Percentiles rank a stretch among this genome's conserved stretches.
phyloP scores from a whole-genome alignment of 2,888 invertebrate species.

The Escarpia spicata region DNA sequence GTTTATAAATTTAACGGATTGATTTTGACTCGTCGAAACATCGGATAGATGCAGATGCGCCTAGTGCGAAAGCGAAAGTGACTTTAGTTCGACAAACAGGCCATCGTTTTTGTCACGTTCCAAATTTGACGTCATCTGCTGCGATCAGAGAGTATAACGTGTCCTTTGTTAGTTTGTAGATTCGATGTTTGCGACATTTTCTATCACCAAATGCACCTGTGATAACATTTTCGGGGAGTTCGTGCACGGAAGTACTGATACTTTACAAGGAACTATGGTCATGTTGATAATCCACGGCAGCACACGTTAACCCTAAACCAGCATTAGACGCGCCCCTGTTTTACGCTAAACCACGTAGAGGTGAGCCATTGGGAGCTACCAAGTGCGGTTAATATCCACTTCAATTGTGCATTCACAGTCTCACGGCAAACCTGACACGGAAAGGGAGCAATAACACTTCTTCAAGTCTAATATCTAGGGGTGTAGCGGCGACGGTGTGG shows the following conservation, averaged over 20 bases:
- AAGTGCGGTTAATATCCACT: too few species aligned
- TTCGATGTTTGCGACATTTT: background rate
- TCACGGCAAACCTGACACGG: background rate
- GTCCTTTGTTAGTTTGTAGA: background rate
- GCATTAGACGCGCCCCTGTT: too few species aligned
- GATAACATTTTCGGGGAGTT: background rate
- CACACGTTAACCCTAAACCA: too few species aligned
- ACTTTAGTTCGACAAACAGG: background rate
- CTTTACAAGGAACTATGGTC: background rate
- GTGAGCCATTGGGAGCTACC: too few species aligned
- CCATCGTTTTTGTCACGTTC: background rate
- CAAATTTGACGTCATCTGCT: background rate
- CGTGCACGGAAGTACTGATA: background rate
- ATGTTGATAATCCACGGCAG: background rate
- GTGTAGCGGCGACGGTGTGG: slow-evolving; percentile 5
- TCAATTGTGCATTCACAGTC: background rate
- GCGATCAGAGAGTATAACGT: background rate
- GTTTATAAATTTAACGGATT: background rate
- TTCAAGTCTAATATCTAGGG: background rate
- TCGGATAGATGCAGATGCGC: background rate
- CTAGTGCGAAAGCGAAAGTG: background rate
- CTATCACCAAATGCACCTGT: background rate
- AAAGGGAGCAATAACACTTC: background rate
- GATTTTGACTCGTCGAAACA: background rate
- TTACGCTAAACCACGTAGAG: too few species aligned